A percentile compares a stretch with the other conserved stretches of the same genome.
Evolutionary conservation across 2,888 invertebrate genomes (phyloP).

Genomic region (Lamellibrachia satsuma): DNA sequence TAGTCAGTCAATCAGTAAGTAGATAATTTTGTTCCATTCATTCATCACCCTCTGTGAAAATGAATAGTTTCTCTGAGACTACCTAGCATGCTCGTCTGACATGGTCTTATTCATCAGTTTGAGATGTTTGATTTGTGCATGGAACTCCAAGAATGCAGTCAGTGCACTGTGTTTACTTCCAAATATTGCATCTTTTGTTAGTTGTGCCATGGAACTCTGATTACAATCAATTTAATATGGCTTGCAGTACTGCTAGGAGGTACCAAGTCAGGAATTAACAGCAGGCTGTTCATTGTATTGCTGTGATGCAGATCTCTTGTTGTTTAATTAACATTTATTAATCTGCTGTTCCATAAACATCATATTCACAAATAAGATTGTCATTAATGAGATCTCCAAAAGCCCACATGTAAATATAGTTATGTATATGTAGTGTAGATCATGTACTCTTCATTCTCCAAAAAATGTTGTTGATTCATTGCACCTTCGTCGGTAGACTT

Average conservation of each 20-base stretch:
- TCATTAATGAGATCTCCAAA: neutral
- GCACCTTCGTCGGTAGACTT: too few relatives aligned
- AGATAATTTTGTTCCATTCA: neutral
- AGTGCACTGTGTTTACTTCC: neutral
- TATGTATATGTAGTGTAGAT: too few relatives aligned
- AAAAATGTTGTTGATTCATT: too few relatives aligned
- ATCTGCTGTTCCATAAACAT: neutral
- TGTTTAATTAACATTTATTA: neutral
- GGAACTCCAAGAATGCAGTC: neutral
- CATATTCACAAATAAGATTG: neutral
- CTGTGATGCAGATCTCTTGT: neutral
- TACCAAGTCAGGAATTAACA: neutral
- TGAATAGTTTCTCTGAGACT: neutral
- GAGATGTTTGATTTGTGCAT: neutral
- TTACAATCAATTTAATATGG: neutral
- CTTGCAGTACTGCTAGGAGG: neutral
- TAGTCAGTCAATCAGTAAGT: neutral
- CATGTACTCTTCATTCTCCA: too few relatives aligned
- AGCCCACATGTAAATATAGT: too few relatives aligned
- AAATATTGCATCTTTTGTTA: neutral
- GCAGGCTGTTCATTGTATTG: neutral
- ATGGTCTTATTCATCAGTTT: neutral
- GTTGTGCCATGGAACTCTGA: neutral
- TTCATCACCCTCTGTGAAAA: neutral
- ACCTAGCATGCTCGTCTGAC: neutral